Percentiles rank a stretch among this genome's conserved stretches.
Evolutionary conservation across 2,797 vertebrate species (phyloP).

Genomic region (Streptopelia turtur): DNA sequence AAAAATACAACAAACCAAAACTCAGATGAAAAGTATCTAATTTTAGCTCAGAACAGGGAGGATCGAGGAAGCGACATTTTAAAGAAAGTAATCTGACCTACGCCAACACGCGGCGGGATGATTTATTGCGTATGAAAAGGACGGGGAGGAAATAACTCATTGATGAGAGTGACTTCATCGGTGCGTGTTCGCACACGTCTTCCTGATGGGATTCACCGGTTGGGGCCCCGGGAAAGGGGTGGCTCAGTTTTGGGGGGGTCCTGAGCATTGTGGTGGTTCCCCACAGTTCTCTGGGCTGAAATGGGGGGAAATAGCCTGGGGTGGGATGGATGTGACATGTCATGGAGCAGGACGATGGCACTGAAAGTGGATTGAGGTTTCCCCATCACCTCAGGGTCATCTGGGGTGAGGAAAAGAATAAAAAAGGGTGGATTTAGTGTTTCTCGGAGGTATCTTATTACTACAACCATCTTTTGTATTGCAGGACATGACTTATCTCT

Average conservation of each 20-base stretch:
- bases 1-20: neutral
- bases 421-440: neutral
- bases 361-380: neutral
- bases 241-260: neutral
- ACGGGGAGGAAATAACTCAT: constrained; percentile 20
- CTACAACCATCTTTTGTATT: neutral
- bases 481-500: constrained; percentile 90
- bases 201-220: rapidly evolving
- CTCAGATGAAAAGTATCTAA: neutral
- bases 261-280: rapidly evolving
- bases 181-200: rapidly evolving
- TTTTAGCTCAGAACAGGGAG: neutral
- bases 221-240: neutral
- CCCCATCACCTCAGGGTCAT: rapidly evolving
- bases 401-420: neutral
- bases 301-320: rapidly evolving
- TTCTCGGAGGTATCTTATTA: neutral
- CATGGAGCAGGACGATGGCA: neutral
- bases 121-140: constrained; percentile 12
- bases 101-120: neutral
- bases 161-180: neutral
- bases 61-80: neutral
- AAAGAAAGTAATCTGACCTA: neutral
- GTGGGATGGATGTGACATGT: neutral
- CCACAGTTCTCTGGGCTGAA: neutral